Percentiles rank a stretch among this genome's conserved stretches.
phyloP scores from a whole-genome alignment of 2,113 vertebrate species.

The Zeus faber region DNA sequence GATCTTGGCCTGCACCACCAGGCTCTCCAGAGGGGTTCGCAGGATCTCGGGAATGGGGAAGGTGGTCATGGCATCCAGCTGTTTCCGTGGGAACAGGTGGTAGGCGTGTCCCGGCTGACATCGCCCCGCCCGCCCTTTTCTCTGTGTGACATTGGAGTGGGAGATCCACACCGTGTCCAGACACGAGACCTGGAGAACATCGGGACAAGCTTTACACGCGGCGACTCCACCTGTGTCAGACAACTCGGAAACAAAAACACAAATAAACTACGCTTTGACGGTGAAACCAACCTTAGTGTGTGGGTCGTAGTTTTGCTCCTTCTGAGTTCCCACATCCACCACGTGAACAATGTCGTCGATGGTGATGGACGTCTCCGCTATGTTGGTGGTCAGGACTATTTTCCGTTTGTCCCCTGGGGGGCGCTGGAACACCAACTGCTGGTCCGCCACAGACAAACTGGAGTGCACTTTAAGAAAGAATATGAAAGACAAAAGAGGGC shows the following conservation, averaged over 20 bases:
- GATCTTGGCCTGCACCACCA: constrained; percentile 94
- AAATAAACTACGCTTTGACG: too few relatives aligned
- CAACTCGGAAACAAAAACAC: not conserved
- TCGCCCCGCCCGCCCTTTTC: constrained; percentile 89
- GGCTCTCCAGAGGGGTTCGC: constrained; percentile 91
- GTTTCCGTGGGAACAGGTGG: constrained; percentile 86
- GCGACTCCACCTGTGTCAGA: not conserved
- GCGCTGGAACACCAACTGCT: constrained; percentile 90
- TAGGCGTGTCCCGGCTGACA: constrained; percentile 94
- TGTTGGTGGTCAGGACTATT: constrained; percentile 93
- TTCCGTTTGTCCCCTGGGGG: constrained; percentile 82
- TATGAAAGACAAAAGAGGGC: not conserved
- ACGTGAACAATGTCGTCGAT: constrained; percentile 96
- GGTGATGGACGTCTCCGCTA: constrained; percentile 95
- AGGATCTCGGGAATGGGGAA: constrained; percentile 94
- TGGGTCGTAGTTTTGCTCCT: constrained; percentile 92
- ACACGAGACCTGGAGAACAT: constrained; percentile 83
- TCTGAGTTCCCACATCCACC: constrained; percentile 89
- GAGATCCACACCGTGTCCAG: constrained; percentile 96
- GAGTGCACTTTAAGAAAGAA: constrained; percentile 83
- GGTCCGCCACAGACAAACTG: constrained; percentile 91
- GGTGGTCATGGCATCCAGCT: constrained; percentile 82
- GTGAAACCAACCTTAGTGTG: constrained; percentile 86
- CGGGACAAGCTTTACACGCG: not conserved
- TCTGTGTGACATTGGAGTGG: constrained; percentile 89